Percentiles rank a stretch among this genome's conserved stretches.
Conservation (phyloP, 2,797 vertebrate genomes). For the Anisognathus igniventris region DNA sequence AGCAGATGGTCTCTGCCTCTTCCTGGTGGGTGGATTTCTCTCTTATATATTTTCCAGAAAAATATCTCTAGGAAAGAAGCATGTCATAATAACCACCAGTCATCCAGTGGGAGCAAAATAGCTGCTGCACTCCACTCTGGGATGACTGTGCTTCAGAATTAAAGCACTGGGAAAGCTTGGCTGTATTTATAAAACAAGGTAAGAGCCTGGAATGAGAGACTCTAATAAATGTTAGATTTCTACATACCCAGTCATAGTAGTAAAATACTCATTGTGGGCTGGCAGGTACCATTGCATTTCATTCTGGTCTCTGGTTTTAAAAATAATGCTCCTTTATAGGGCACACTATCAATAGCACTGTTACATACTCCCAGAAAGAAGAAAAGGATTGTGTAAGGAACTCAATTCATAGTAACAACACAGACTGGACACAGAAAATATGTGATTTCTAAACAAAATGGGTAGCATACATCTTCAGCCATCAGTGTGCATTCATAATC, state of each 20-base stretch:
- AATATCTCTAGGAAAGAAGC: background rate
- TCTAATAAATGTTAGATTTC: background rate
- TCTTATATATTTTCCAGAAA: background rate
- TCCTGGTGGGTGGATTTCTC: constrained; percentile 1
- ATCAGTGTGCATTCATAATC: background rate
- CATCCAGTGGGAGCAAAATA: background rate
- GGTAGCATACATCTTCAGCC: background rate
- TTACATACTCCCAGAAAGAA: background rate
- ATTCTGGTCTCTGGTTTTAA: background rate
- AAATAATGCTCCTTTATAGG: background rate
- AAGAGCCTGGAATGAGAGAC: background rate
- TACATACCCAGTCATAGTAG: background rate
- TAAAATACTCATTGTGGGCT: background rate
- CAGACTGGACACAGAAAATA: background rate
- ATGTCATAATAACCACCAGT: background rate
- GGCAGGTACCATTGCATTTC: background rate
- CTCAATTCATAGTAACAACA: background rate
- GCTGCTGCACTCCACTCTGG: background rate
- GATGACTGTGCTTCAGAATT: background rate
- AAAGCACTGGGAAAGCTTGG: background rate
- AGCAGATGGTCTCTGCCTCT: background rate
- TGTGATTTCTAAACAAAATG: background rate
- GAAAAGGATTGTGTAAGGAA: background rate
- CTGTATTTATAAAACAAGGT: background rate
- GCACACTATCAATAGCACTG: background rate